Evolutionary conservation across 2,113 vertebrate species (phyloP).

Genomic region (Malurus cyaneus): DNA sequence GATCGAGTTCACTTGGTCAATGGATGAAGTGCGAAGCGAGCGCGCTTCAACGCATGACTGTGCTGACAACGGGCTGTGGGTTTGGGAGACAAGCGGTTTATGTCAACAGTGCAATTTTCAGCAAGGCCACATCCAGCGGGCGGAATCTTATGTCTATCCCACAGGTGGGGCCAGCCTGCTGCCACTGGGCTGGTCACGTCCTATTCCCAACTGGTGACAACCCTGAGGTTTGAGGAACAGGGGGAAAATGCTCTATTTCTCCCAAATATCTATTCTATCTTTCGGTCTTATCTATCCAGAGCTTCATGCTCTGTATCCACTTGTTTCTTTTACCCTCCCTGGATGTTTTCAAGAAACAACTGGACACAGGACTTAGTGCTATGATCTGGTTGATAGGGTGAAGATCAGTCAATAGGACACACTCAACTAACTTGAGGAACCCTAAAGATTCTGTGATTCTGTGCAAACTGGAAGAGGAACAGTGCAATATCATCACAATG

Average conservation of each 20-base stretch:
- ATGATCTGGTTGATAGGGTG: background rate
- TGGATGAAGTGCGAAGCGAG: too few relatives aligned
- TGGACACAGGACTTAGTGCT: background rate
- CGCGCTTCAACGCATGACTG: too few relatives aligned
- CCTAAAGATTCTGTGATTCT: background rate
- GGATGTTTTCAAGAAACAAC: background rate
- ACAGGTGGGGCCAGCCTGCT: background rate
- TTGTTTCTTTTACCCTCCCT: background rate
- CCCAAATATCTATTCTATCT: background rate
- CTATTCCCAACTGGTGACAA: background rate
- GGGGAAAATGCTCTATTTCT: background rate
- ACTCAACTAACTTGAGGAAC: background rate
- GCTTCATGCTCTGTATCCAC: background rate
- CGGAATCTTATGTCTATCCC: too few relatives aligned
- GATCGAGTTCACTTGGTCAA: too few relatives aligned
- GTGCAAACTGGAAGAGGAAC: background rate
- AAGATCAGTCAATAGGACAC: background rate
- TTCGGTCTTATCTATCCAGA: background rate
- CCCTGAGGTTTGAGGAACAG: background rate
- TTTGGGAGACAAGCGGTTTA: too few relatives aligned
- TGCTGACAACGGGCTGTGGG: too few relatives aligned
- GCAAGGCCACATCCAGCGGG: too few relatives aligned
- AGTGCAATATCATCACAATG: background rate
- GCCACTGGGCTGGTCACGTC: rapidly evolving
- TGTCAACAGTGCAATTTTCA: too few relatives aligned